phyloP scores from a whole-genome alignment of 2,113 vertebrate species.

The Hippopotamus amphibius region DNA sequence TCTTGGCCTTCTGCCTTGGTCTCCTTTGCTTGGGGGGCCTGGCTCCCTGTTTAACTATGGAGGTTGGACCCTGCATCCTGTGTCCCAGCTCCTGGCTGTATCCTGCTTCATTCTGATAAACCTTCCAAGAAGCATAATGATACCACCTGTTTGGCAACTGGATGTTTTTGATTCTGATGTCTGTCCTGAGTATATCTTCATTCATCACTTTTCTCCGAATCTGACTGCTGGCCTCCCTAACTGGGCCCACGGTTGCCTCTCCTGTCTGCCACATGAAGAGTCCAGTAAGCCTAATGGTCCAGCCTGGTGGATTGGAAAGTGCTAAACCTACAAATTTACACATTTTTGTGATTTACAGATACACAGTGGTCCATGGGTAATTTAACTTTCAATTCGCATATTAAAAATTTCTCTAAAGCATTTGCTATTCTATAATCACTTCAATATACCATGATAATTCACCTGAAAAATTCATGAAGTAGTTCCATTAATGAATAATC shows the following conservation, averaged over 20 bases:
- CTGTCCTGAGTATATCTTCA: not conserved
- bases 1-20: not conserved
- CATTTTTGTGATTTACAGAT: not conserved
- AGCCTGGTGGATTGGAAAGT: not conserved
- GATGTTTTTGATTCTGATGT: not conserved
- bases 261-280: not conserved
- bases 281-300: not conserved
- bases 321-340: not conserved
- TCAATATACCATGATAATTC: not conserved
- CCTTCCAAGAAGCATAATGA: not conserved
- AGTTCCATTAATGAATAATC: not conserved
- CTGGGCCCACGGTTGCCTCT: not conserved
- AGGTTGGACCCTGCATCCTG: not conserved
- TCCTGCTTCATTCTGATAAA: not conserved
- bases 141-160: not conserved
- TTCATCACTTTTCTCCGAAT: not conserved
- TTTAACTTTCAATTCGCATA: conserved; percentile 20
- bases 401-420: not conserved
- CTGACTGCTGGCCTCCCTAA: not conserved
- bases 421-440: not conserved
- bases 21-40: not conserved
- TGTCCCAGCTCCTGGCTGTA: not conserved
- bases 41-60: not conserved
- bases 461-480: not conserved
- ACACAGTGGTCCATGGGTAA: not conserved